A percentile compares a stretch with the other conserved stretches of the same genome.
Evolutionary conservation across 2,888 invertebrate species (phyloP).

Genomic region (Drosophila vallismaia): DNA sequence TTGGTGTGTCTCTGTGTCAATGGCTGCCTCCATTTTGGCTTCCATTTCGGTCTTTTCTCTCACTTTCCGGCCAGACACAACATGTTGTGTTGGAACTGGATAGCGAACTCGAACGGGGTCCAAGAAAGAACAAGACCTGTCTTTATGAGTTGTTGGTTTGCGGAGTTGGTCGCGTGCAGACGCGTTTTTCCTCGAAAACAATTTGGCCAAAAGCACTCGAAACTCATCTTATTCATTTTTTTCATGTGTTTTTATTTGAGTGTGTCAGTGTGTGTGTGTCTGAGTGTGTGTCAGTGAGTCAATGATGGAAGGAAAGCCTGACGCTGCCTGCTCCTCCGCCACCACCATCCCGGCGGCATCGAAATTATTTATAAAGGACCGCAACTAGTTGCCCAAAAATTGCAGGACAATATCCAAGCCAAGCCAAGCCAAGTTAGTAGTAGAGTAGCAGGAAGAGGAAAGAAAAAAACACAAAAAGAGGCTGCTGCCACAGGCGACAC

Average conservation of each 20-base stretch:
- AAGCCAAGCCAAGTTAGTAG: background rate
- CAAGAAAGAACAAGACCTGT: too few species aligned
- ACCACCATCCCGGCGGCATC: conserved; percentile 49
- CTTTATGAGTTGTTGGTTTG: conserved; percentile 54
- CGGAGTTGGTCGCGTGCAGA: conserved; percentile 69
- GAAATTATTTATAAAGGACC: conserved; percentile 65
- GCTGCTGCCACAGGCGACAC: conserved; percentile 37
- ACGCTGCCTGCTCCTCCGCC: conserved; percentile 24
- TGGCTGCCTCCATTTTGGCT: conserved; percentile 30
- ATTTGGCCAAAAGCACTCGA: conserved; percentile 10
- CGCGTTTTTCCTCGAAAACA: conserved; percentile 29
- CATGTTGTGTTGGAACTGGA: too few species aligned
- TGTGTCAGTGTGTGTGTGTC: background rate
- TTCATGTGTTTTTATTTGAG: background rate
- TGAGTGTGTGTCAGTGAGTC: conserved; percentile 25
- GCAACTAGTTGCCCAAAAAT: conserved; percentile 58
- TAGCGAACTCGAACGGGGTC: too few species aligned
- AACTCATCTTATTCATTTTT: conserved; percentile 4
- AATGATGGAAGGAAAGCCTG: conserved; percentile 8
- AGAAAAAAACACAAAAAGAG: background rate
- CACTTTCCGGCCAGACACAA: too few species aligned
- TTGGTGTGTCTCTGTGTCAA: conserved; percentile 20
- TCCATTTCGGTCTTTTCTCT: conserved; percentile 29
- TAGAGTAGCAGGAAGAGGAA: background rate
- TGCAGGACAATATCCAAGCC: background rate